Evolutionary conservation across 1,140 invertebrate species (phyloP).

Genomic region (Augochlora pura): DNA sequence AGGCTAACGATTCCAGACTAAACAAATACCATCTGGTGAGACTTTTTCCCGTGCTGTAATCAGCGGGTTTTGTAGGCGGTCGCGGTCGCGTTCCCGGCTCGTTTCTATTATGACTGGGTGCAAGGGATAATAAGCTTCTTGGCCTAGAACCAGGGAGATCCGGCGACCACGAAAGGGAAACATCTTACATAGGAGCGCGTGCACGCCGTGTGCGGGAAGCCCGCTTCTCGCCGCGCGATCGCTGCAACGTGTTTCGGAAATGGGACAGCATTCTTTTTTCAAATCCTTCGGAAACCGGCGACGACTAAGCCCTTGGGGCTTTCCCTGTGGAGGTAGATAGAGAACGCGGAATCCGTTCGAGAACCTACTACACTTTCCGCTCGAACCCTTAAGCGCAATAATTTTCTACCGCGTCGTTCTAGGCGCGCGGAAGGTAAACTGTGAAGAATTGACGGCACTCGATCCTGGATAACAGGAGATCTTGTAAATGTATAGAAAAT

Average conservation of each 20-base stretch:
- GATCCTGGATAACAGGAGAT: too few relatives aligned
- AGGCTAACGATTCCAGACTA: conserved; percentile 57
- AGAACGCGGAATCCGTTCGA: too few relatives aligned
- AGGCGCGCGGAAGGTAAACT: too few relatives aligned
- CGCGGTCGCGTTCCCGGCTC: background rate
- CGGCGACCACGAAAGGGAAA: conserved; percentile 31
- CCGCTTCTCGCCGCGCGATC: background rate
- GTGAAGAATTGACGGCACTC: too few relatives aligned
- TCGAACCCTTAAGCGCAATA: too few relatives aligned
- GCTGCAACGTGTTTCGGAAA: background rate
- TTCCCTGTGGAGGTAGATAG: too few relatives aligned
- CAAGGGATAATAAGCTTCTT: conserved; percentile 44
- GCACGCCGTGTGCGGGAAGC: background rate
- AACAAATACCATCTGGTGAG: conserved; percentile 69
- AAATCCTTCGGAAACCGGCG: too few relatives aligned
- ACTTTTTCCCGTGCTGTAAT: conserved; percentile 53
- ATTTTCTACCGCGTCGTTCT: too few relatives aligned
- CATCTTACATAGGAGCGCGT: conserved; percentile 7
- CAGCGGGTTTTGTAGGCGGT: conserved; percentile 20
- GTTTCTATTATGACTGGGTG: conserved; percentile 38
- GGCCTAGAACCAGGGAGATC: conserved; percentile 24
- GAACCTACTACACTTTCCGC: too few relatives aligned
- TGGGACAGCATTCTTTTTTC: background rate
- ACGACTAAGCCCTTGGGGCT: too few relatives aligned
- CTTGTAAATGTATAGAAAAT: too few relatives aligned